phyloP scores from a whole-genome alignment of 2,113 vertebrate genomes.

The Motacilla tschutschensis region DNA sequence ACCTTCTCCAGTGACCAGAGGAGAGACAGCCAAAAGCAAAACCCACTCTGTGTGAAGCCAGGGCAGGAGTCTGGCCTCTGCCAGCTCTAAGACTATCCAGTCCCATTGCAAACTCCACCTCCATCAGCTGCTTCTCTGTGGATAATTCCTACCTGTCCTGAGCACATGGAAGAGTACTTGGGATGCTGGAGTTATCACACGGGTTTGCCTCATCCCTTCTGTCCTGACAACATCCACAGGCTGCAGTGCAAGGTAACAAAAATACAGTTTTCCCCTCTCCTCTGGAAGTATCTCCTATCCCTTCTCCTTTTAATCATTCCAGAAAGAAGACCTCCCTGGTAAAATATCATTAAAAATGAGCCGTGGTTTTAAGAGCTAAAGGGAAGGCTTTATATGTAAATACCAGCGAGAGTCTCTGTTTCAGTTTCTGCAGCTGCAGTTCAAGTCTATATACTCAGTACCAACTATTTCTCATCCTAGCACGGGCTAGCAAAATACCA shows the following conservation, averaged over 20 bases:
- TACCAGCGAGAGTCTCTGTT: neutral
- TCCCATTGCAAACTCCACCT: neutral
- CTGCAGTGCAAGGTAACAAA: neutral
- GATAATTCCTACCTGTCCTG: neutral
- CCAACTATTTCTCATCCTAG: constrained; percentile 2
- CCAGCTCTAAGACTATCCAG: neutral
- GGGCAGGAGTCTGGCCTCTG: neutral
- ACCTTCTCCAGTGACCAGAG: neutral
- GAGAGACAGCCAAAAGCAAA: neutral
- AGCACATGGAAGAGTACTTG: neutral
- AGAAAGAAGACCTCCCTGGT: neutral
- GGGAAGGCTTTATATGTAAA: neutral
- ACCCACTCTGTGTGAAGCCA: neutral
- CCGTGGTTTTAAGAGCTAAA: constrained; percentile 2
- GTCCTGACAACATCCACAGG: neutral
- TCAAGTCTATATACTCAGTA: neutral
- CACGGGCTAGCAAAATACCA: neutral
- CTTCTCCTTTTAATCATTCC: neutral
- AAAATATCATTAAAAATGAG: constrained; percentile 8
- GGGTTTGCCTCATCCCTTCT: neutral
- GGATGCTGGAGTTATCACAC: too few relatives aligned
- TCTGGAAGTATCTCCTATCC: neutral
- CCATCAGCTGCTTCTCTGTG: neutral
- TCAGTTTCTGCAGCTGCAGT: neutral
- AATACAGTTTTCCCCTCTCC: neutral